Base-by-base conservation (phyloP, 2,797 vertebrate genomes). In the Artibeus lituratus region DNA sequence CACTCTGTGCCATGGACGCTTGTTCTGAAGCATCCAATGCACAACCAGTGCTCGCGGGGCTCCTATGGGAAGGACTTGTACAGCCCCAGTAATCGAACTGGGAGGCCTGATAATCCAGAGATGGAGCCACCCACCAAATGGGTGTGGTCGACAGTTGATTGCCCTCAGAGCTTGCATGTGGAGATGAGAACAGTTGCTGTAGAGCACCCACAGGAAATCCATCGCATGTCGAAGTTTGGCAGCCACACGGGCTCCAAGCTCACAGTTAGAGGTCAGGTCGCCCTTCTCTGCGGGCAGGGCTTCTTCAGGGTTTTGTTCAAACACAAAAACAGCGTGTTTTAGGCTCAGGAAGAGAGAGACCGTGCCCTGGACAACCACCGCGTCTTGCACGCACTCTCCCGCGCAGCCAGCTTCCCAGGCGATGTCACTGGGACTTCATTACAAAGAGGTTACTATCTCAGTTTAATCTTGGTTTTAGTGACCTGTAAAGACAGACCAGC, bases 361-460 rank as follows among this genome's bases (percentile, higher is more conserved):
- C 91, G 72, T 86, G 76, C 78, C 91, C 59, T 69, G 91, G 84
- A 69, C 94, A 93, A 11, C 74, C 89, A 2, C 26, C 4, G 8
- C 73, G 51, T 51, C 35, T 72, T 94, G 15, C 73, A 32, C 24
- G 4, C 5, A 10, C 6, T 62, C 65, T 78, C 76, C 55, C 65
- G 5, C 70, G 67, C 49, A 35, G 49, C 37, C 29, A 42, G 91
- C 86, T 88, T 96, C 93, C 62, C 57, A 49, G 42, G 7, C 72
- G 37, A n/a, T 80, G 94, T 86, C 87, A 78, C 39, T 32, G 72
- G 83, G 57, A 21, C 86, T 87, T 72, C 14, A 53, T 84, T 80
- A 95, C 91, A 83, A 74, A 76, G 89, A 93, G 53, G 86, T 77
- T 93, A 91, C 80, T 73, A 37, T 62, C 92, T 59, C 87, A 65